phyloP scores from a whole-genome alignment of 2,113 vertebrate species.

The Tylochromis polylepis region DNA sequence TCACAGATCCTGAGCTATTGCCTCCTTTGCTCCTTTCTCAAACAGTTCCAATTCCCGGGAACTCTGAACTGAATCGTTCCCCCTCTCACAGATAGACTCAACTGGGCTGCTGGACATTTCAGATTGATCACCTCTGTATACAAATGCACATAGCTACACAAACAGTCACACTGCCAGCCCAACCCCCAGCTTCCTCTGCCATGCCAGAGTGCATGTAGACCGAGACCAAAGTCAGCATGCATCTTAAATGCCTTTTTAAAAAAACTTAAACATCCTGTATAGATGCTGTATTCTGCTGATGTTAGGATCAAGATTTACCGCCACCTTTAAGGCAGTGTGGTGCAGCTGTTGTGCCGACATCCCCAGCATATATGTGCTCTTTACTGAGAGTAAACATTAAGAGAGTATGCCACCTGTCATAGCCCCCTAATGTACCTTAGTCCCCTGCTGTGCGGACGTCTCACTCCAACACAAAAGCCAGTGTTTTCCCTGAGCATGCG shows the following conservation, averaged over 20 bases:
- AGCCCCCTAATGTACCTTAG: constrained; percentile 42
- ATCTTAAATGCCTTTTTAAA: background rate
- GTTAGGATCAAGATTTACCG: background rate
- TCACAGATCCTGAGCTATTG: constrained; percentile 13
- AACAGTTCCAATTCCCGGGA: background rate
- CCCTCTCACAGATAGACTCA: background rate
- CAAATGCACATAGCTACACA: constrained; percentile 38
- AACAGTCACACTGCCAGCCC: constrained; percentile 2
- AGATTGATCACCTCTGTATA: constrained; percentile 13
- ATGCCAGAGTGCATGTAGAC: background rate
- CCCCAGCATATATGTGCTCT: background rate
- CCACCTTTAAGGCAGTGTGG: background rate
- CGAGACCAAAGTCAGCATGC: background rate
- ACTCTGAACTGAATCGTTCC: background rate
- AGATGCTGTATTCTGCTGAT: background rate
- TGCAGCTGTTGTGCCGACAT: constrained; percentile 52
- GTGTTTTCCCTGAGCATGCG: constrained; percentile 64
- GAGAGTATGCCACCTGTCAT: constrained; percentile 59
- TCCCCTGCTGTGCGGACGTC: constrained; percentile 57
- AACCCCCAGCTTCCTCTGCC: background rate
- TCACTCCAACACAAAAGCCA: constrained; percentile 69
- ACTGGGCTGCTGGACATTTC: constrained; percentile 5
- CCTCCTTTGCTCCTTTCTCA: constrained; percentile 1
- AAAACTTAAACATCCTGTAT: background rate
- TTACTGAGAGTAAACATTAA: background rate